Evolutionary conservation across 2,797 vertebrate species (phyloP), one percentile per base, ranked within the genome.

Genomic region (Alca torda): DNA sequence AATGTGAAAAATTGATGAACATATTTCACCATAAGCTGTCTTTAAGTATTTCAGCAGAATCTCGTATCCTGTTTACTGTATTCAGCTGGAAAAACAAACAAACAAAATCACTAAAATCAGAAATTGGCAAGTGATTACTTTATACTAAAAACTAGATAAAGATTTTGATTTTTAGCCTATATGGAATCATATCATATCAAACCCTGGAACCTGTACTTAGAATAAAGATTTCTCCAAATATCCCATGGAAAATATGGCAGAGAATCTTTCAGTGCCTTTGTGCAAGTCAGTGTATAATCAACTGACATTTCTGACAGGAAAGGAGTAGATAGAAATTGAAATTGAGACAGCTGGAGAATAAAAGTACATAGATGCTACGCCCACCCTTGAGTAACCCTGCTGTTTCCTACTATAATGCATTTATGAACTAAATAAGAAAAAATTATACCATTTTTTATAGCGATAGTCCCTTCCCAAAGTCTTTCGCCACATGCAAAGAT

Each of bases 191-290:
- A 50, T 33, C 4, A 70, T 77, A 54, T 33, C 5, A 63, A 59
- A 76, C 24, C 26, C 17, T 60, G 53, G 33, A 17, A 67, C 14
- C 35, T 60, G 6, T 43, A 24, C 31, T 50, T 64, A 33, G 28
- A 82, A 30, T 65, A 56, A 67, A 63, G 35, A 12, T 88, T 65
- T 92, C 31, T 76, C 6, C 13, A 69, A 43, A 19, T 65, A 48
- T 31, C 12, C 26, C 9, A n/a, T 21, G 0, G 1, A 67, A 83
- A 75, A 68, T 56, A 51, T 0, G 0, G 1, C 16, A 46, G 41
- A 48, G 16, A 59, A 56, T 70, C 7, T 79, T 57, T 14, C 7
- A 45, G 8, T 63, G 24, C 14, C n/a, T 84, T 89, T 82, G 13
- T 72, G 23, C 23, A 37, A 59, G 63, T 37, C 41, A 37, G 0